Conservation (phyloP, 2,113 vertebrate species). For the Bujurquina vittata region DNA sequence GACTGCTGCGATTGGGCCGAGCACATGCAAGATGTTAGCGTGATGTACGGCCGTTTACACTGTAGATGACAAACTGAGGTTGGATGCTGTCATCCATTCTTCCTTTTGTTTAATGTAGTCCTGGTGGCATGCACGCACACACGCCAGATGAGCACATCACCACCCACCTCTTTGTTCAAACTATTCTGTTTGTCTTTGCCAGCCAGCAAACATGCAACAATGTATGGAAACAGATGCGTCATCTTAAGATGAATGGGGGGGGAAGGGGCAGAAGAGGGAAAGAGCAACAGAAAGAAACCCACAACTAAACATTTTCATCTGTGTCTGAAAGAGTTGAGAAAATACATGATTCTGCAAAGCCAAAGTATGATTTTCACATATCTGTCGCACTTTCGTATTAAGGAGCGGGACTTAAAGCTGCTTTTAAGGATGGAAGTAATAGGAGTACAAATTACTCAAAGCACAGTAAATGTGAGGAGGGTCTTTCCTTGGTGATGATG, state of each 20-base stretch:
- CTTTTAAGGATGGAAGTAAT: constrained; percentile 40
- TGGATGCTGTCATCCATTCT: constrained; percentile 70
- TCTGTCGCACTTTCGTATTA: constrained; percentile 17
- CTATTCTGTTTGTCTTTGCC: constrained; percentile 67
- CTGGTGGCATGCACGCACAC: constrained; percentile 38
- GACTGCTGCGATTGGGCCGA: constrained; percentile 42
- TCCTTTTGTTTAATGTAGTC: constrained; percentile 67
- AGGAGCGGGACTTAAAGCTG: neutral
- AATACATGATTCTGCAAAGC: constrained; percentile 64
- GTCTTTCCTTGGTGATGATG: constrained; percentile 63
- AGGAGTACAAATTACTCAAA: constrained; percentile 30
- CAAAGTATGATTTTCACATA: constrained; percentile 70
- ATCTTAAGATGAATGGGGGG: constrained; percentile 47
- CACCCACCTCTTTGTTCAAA: constrained; percentile 74
- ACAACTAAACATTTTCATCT: constrained; percentile 78
- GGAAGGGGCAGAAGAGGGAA: constrained; percentile 10
- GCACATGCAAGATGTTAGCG: constrained; percentile 74
- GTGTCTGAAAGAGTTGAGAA: constrained; percentile 67
- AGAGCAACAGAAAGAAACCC: constrained; percentile 36
- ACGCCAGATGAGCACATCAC: constrained; percentile 43
- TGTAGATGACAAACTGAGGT: constrained; percentile 76
- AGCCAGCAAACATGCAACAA: constrained; percentile 76
- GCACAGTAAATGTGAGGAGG: constrained; percentile 59
- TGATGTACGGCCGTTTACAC: constrained; percentile 78
- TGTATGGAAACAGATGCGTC: constrained; percentile 81